A percentile compares a stretch with the other conserved stretches of the same genome.
phyloP scores from a whole-genome alignment of 2,888 invertebrate species.

The Sturmia bella region DNA sequence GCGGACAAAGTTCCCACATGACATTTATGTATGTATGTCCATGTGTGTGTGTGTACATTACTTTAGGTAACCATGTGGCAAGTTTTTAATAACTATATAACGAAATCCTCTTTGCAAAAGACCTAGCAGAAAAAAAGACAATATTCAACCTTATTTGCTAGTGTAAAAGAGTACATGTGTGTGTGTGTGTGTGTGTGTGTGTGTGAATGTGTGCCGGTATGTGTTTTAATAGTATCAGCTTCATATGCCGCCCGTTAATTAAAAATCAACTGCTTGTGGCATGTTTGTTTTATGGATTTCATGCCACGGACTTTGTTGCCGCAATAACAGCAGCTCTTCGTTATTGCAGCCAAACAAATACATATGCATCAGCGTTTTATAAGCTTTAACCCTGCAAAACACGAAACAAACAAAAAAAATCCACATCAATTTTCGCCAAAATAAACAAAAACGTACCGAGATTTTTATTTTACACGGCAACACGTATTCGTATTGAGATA shows the following conservation, averaged over 20 bases:
- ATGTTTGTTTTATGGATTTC: conserved; percentile 82
- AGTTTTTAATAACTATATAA: conserved; percentile 53
- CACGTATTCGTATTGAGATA: not conserved
- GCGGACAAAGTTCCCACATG: no score
- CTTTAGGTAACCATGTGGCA: conserved; percentile 5
- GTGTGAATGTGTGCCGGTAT: not conserved
- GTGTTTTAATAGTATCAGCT: conserved; percentile 69
- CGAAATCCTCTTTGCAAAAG: conserved; percentile 66
- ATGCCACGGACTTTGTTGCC: conserved; percentile 72
- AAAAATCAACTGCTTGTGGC: conserved; percentile 82
- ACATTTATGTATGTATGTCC: no score
- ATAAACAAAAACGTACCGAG: conserved; percentile 47
- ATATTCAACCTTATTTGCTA: conserved; percentile 32
- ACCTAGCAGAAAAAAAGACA: conserved; percentile 47
- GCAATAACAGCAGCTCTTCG: conserved; percentile 26
- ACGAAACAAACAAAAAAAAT: conserved; percentile 20
- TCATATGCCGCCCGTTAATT: conserved; percentile 77
- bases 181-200: conserved; percentile 1
- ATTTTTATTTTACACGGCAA: conserved; percentile 29
- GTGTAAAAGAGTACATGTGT: conserved; percentile 8
- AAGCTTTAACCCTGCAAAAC: conserved; percentile 58
- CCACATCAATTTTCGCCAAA: conserved; percentile 52
- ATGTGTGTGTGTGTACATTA: no score
- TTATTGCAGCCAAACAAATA: conserved; percentile 50
- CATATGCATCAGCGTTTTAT: conserved; percentile 70